Evolutionary conservation across 1,140 invertebrate genomes (phyloP), one percentile per base, ranked within the genome.

Genomic region (Magallana angulata): DNA sequence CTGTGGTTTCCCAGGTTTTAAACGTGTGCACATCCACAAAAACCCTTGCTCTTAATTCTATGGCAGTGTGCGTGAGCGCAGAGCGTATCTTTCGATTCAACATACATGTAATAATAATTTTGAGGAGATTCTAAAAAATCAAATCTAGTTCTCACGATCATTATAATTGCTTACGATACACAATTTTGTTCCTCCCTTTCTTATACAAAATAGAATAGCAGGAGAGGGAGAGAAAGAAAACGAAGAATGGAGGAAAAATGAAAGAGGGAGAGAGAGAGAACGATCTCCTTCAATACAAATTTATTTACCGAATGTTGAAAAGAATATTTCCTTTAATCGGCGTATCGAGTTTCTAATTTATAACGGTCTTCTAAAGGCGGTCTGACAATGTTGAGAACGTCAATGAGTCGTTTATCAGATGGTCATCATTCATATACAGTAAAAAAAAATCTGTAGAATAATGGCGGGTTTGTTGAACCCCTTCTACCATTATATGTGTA

Each of bases 381-480:
- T 30, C 36, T 30, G 24, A 76, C 68, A 76, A 76, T 30, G 24
- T 12, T 30, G 18, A 11, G 24, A 76, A 12, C 68, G 68, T 36
- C 68, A 76, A 76, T 30, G 18, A 18, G 24, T 11, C 7, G 8
- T 3, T 30, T 76, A 76, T 36, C 68, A 30, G 68, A 76, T 76
- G 24, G 7, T 36, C 18, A 76, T 76, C 68, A 9, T 76, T 76
- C 68, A 76, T 64, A 64, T 24, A 24, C 24, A 24, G 24, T 24
- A 24, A 24, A 24, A 24, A 48, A 30, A 36, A 12, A 11, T 76
- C 14, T 36, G 8, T 36, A 2, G 24, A 11, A 36, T 9, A 76
- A 48, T 76, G 64, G 24, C 0, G 68, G 24, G 68, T 76, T 76
- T 76, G 68, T 76, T 76, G 24, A 76, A 76, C 68, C 24, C 68